These are phyloP conservation scores for Epistrophella euchroma DNA, from an alignment of 2,888 invertebrate genomes.

Conservation along the genomic window DNA sequence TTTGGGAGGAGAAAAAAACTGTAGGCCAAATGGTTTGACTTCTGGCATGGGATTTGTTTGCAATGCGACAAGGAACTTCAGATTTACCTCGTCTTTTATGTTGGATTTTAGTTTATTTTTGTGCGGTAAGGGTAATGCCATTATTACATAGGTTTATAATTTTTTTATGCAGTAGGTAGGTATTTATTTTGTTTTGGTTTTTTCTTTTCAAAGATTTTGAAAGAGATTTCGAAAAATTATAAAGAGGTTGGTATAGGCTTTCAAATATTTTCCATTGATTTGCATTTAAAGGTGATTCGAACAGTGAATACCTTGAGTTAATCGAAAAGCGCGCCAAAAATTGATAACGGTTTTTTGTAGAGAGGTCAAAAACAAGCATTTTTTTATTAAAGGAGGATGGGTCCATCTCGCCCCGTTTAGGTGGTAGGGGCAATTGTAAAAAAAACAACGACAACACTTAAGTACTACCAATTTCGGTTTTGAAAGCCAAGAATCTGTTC, in stretches of 20 bases:
- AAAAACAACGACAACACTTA: too few relatives aligned
- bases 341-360: too few relatives aligned
- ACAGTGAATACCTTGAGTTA: not conserved
- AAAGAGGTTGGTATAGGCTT: not conserved
- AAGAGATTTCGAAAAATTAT: not conserved
- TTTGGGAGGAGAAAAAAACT: conserved; percentile 15
- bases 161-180: conserved; percentile 1
- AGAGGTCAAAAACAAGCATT: too few relatives aligned
- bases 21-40: conserved; percentile 64
- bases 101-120: conserved; percentile 1
- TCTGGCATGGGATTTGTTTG: conserved; percentile 52
- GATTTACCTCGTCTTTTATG: conserved; percentile 16
- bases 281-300: not conserved
- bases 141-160: conserved; percentile 23
- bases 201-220: not conserved
- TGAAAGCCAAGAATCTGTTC: too few relatives aligned
- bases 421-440: too few relatives aligned
- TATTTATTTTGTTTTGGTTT: not conserved
- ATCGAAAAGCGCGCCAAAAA: too few relatives aligned
- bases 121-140: conserved; percentile 1
- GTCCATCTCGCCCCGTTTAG: too few relatives aligned
- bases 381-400: too few relatives aligned
- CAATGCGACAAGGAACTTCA: conserved; percentile 44
- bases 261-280: not conserved
- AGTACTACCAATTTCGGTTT: too few relatives aligned